Evolutionary conservation across 1,140 invertebrate species (phyloP).

Genomic region (Frieseomelitta varia): DNA sequence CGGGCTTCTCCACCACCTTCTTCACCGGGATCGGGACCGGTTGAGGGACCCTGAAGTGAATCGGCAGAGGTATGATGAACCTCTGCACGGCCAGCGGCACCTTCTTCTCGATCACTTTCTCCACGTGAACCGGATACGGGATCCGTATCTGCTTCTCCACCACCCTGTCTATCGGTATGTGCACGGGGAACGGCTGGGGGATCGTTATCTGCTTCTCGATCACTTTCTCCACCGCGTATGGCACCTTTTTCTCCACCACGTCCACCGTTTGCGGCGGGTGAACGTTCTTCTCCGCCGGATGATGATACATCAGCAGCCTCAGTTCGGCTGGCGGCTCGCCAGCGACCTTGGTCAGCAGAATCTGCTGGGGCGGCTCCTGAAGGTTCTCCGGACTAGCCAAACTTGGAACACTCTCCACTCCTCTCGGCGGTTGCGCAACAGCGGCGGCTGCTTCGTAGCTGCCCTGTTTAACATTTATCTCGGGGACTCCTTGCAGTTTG

Average conservation of each 20-base stretch:
- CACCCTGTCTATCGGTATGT: conserved; percentile 64
- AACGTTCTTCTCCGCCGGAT: conserved; percentile 54
- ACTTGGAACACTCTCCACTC: not conserved
- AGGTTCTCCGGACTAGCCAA: not conserved
- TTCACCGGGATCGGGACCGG: conserved; percentile 77
- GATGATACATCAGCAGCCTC: conserved; percentile 42
- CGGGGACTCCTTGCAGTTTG: not conserved
- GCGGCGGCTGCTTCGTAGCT: not conserved
- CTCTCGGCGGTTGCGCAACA: not conserved
- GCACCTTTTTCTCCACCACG: conserved; percentile 78
- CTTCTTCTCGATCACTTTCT: conserved; percentile 82
- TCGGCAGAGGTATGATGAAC: conserved; percentile 76
- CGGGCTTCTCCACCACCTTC: conserved; percentile 82
- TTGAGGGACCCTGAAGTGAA: conserved; percentile 73
- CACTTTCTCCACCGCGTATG: conserved; percentile 66
- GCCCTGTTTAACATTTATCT: not conserved
- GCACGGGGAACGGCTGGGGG: conserved; percentile 67
- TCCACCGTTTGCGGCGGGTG: conserved; percentile 78
- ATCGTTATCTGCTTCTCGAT: conserved; percentile 68
- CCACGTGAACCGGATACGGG: conserved; percentile 80
- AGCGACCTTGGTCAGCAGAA: conserved; percentile 25
- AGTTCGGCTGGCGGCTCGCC: not conserved
- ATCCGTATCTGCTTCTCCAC: conserved; percentile 83
- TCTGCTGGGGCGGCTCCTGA: conserved; percentile 26
- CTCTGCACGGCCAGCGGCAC: conserved; percentile 71